These are phyloP conservation scores for Lutjanus campechanus DNA, from an alignment of 2,797 vertebrate species.

Conservation along the genomic window DNA sequence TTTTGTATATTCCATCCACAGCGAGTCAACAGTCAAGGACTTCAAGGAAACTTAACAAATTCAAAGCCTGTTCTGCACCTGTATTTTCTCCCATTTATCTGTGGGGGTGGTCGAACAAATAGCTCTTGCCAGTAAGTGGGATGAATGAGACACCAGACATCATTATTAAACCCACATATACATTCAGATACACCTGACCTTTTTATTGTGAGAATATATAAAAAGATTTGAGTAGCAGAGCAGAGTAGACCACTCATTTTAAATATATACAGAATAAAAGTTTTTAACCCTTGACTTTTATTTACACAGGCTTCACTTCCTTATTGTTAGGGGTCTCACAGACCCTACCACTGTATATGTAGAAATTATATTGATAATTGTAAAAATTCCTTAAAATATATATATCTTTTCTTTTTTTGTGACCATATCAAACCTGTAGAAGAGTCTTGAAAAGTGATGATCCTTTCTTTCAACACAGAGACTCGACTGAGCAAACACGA, in stretches of 20 bases:
- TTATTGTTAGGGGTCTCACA: neutral
- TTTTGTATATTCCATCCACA: neutral
- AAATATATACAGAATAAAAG: neutral
- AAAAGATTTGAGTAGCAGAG: neutral
- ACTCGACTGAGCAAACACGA: too few relatives aligned
- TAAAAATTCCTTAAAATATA: neutral
- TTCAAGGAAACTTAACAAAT: conserved; percentile 6
- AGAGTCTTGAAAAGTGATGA: neutral
- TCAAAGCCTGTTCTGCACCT: conserved; percentile 13
- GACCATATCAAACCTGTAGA: too few relatives aligned
- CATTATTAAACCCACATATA: conserved; percentile 31
- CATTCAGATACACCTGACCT: conserved; percentile 8
- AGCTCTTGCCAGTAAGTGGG: conserved; percentile 27
- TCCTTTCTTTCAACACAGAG: neutral
- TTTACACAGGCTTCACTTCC: neutral
- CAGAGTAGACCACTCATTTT: neutral
- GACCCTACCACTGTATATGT: neutral
- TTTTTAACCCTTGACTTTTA: neutral
- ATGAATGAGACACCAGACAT: conserved; percentile 26
- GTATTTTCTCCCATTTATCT: conserved; percentile 14
- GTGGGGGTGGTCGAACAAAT: conserved; percentile 28
- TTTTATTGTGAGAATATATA: neutral
- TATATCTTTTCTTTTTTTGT: too few relatives aligned
- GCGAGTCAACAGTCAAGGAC: neutral
- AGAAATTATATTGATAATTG: neutral